Evolutionary conservation across 1,140 invertebrate species (phyloP).

Genomic region (Euwallacea fornicatus): DNA sequence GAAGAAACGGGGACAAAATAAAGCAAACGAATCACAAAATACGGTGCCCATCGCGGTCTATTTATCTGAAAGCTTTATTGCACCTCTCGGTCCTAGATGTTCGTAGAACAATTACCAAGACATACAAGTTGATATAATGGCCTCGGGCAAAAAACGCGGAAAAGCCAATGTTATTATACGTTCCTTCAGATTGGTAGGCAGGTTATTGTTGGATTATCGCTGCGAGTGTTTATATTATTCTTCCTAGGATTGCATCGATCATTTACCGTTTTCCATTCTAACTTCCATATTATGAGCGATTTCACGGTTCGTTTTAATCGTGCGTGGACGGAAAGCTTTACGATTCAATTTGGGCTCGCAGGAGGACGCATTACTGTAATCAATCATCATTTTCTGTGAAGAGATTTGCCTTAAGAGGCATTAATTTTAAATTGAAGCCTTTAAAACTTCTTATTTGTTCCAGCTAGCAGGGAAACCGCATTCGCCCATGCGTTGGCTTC

Average conservation of each 20-base stretch:
- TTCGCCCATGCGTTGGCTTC: slow-evolving; percentile 88
- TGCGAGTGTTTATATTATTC: slow-evolving; percentile 13
- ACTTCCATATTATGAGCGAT: slow-evolving; percentile 1
- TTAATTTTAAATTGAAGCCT: not conserved
- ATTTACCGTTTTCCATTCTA: slow-evolving; percentile 15
- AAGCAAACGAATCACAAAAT: no score
- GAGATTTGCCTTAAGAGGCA: not conserved
- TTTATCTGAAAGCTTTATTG: not conserved
- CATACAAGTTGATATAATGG: not conserved
- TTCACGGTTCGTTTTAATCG: slow-evolving; percentile 7
- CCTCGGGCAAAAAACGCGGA: no score
- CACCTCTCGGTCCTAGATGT: not conserved
- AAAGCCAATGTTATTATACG: not conserved
- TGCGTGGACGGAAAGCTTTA: not conserved
- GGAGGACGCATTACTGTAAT: no score
- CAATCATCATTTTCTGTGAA: not conserved
- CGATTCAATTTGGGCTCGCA: not conserved
- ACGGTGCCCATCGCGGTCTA: no score
- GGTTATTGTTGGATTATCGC: slow-evolving; percentile 13
- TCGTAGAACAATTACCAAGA: not conserved
- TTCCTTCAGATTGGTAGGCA: slow-evolving; percentile 15
- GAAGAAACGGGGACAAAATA: no score
- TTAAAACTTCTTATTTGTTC: slow-evolving; percentile 30
- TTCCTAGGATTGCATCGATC: not conserved
- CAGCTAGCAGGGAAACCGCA: slow-evolving; percentile 87